These are phyloP conservation scores for Agonopterix subpropinquella DNA, from an alignment of 2,888 invertebrate species.

Conservation along the genomic window DNA sequence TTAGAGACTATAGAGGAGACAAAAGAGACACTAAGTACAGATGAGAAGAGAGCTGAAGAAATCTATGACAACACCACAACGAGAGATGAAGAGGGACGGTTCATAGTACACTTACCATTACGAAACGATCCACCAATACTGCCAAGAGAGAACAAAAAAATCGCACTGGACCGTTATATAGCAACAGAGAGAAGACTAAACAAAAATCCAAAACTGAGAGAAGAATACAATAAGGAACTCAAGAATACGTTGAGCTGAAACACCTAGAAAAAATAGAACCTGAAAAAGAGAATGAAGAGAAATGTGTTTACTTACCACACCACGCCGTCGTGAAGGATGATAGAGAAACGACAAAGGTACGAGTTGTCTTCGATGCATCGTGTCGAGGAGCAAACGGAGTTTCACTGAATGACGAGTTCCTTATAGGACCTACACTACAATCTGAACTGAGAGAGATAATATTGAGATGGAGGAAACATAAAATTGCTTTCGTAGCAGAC, in stretches of 20 bases:
- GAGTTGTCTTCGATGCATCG: no score
- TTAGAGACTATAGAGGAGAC: slow-evolving; percentile 4
- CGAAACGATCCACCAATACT: slow-evolving; percentile 3
- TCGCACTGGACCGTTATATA: background rate
- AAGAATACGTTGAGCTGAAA: background rate
- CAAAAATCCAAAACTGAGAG: background rate
- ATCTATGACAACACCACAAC: slow-evolving; percentile 5
- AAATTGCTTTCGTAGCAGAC: no score
- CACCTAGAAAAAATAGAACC: background rate
- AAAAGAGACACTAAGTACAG: slow-evolving; percentile 1
- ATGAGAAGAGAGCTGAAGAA: slow-evolving; percentile 10
- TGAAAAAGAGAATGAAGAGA: no score
- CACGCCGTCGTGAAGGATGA: no score
- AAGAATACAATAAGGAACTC: background rate
- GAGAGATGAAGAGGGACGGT: slow-evolving; percentile 12
- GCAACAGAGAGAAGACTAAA: slow-evolving; percentile 1
- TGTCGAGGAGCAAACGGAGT: no score
- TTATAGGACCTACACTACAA: no score
- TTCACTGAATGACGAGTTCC: no score
- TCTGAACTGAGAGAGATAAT: no score
- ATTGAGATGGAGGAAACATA: no score
- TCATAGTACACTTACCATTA: slow-evolving; percentile 5
- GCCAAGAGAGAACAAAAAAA: slow-evolving; percentile 8
- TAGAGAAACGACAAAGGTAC: no score
- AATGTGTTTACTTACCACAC: no score